Evolutionary conservation across 2,888 invertebrate genomes (phyloP), one percentile per base, ranked within the genome.

Genomic region (Acanthacorydalis orientalis): DNA sequence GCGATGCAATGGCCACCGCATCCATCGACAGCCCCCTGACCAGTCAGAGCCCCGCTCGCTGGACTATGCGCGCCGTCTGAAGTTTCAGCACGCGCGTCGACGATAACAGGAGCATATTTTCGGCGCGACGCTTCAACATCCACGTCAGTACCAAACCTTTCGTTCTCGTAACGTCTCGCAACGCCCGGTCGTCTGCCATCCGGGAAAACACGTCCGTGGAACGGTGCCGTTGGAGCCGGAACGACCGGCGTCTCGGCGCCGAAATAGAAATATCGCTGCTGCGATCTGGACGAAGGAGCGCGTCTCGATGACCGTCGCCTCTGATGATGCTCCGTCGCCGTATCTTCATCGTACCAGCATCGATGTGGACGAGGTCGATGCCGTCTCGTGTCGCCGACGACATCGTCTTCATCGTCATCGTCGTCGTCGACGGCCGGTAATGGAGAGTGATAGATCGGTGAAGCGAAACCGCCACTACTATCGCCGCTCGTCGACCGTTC

Each of bases 1-100:
- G 76, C 77, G 52, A 77, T 75, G 54, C 80, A 80, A 59, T 77
- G 78, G 4, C 80, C 80, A 10, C 79, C 79, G 61, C 80, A 80
- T 23, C 78, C 78, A 51, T 78, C 75, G 50, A 78, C 74, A 42
- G 75, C 72, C 49, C 69, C 70, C 58, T 72, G 72, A 50, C 64
- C 65, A 16, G 64, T 61, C 12, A 65, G 61, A 23, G 23, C 23
- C 6, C 23, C 23, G 54, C 64, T 62, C 53, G 60, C 57, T 15
- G 64, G 61, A 54, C 64, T 64, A 51, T 61, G 62, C 1, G 64
- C 61, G 45, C 64, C 53, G 39, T 62, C 63, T 2, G 57, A 57
- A 31, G 54, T 33, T 16, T 32, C 35, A 43, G 10, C 31, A 9
- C 12, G 23, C n/a, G 14, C 15, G 7, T 15, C 14, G 7, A 31